phyloP scores from a whole-genome alignment of 2,797 vertebrate species.

The Poeciliopsis gracilis region DNA sequence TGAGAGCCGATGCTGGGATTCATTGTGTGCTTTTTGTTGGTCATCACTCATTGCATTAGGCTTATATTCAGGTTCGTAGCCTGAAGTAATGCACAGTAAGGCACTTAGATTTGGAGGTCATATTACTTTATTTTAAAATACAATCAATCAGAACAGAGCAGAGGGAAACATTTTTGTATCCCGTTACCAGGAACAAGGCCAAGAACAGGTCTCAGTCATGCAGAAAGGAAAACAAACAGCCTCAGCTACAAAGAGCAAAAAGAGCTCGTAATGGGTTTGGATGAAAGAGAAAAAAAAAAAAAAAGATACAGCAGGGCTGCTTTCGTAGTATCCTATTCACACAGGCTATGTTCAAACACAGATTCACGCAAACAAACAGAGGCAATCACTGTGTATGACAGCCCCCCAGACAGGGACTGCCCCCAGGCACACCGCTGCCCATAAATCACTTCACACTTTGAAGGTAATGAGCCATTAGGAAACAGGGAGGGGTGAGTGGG shows the following conservation, averaged over 20 bases:
- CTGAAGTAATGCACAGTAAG: constrained; percentile 13
- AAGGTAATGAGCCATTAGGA: constrained; percentile 58
- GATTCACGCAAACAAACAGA: constrained; percentile 48
- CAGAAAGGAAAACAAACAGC: constrained; percentile 43
- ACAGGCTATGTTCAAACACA: constrained; percentile 22
- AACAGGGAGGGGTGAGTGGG: constrained; percentile 13
- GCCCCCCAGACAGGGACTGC: constrained; percentile 60
- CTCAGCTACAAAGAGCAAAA: constrained; percentile 26
- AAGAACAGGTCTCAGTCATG: constrained; percentile 40
- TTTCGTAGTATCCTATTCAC: constrained; percentile 21
- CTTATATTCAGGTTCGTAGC: constrained; percentile 8
- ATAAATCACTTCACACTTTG: constrained; percentile 68
- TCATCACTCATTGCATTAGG: constrained; percentile 16
- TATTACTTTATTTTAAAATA: constrained; percentile 31
- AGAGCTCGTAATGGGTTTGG: constrained; percentile 30
- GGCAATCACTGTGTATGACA: constrained; percentile 63
- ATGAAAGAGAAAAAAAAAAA: constrained; percentile 26
- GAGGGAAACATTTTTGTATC: constrained; percentile 46
- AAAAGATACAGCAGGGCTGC: constrained; percentile 13
- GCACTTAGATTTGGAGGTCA: constrained; percentile 38
- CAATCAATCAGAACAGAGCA: constrained; percentile 43
- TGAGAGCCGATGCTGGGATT: constrained; percentile 46
- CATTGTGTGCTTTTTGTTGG: constrained; percentile 27
- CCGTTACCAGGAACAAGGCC: constrained; percentile 39
- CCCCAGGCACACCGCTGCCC: constrained; percentile 52